Conservation (phyloP, 1,140 invertebrate genomes). For the Arion vulgaris region DNA sequence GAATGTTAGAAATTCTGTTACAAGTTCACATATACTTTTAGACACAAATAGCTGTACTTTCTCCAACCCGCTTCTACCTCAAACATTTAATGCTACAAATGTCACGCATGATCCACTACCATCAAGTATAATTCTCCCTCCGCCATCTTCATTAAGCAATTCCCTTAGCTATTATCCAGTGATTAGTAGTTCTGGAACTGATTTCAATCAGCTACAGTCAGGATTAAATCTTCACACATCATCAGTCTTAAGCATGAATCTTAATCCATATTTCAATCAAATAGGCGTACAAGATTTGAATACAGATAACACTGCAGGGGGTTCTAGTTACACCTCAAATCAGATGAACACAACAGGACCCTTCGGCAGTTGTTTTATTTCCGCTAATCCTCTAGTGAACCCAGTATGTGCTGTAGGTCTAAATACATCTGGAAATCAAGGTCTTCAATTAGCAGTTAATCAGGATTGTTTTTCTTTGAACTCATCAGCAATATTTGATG, state of each 20-base stretch:
- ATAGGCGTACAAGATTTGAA: not conserved
- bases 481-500: conserved; percentile 20
- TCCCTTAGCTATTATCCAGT: not conserved
- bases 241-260: not conserved
- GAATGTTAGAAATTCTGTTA: not conserved
- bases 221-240: not conserved
- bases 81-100: not conserved
- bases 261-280: not conserved
- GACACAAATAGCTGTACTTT: not conserved
- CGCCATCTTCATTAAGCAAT: not conserved
- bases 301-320: not conserved
- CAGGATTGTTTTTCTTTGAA: not conserved
- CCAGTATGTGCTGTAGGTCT: not conserved
- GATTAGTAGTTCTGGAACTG: not conserved
- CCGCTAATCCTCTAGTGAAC: not conserved
- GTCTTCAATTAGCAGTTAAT: not conserved
- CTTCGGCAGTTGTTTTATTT: not conserved
- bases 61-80: not conserved
- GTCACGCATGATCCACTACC: not conserved
- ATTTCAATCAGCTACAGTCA: not conserved
- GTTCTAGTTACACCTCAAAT: not conserved
- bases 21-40: not conserved
- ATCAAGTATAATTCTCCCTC: not conserved
- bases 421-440: not conserved
- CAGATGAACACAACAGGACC: not conserved